Base-by-base conservation (phyloP, 1,140 invertebrate species). In the Acyrthosiphon pisum region DNA sequence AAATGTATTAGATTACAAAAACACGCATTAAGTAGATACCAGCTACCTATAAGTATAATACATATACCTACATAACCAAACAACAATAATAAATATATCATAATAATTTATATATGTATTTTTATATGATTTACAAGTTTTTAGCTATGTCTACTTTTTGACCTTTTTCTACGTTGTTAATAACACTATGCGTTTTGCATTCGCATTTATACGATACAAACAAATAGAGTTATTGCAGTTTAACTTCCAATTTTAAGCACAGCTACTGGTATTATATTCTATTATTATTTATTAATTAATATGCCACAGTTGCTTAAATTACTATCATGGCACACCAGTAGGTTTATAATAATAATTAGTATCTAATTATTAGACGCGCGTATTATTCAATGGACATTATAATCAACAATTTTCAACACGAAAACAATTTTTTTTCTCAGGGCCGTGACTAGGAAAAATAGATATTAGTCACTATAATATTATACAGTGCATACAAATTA, bases 241-340 rank as follows among this genome's bases (percentile, higher is more conserved):
- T n/a, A n/a, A 76, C n/a, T 76, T 76, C 30, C 14, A 76, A n/a
- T n/a, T 76, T n/a, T 30, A 35, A 76, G 30, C n/a, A 76, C 60
- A n/a, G 30, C n/a, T 76, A 18, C 60, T 6, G 60, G 30, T n/a
- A n/a, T 76, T 35, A 18, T 18, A 76, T 76, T 18, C 4, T 76
- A 76, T 76, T n/a, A 76, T 14, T 76, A 76, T 76, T 76, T 76
- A 23, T 76, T 76, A n/a, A 76, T 76, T 76, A n/a, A 76, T 76
- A 11, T n/a, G 14, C 60, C 4, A 76, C 60, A 76, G 30, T 76
- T 76, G 14, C 4, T 76, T 20, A 68, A n/a, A n/a, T 76, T 76
- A 76, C n/a, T 76, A 76, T 76, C 60, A 76, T 6, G 60, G n/a
- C 11, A 76, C 30, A n/a, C 60, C 60, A 18, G 3, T 68, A 4